phyloP scores from a whole-genome alignment of 2,113 vertebrate genomes.

The Hippocampus comes region DNA sequence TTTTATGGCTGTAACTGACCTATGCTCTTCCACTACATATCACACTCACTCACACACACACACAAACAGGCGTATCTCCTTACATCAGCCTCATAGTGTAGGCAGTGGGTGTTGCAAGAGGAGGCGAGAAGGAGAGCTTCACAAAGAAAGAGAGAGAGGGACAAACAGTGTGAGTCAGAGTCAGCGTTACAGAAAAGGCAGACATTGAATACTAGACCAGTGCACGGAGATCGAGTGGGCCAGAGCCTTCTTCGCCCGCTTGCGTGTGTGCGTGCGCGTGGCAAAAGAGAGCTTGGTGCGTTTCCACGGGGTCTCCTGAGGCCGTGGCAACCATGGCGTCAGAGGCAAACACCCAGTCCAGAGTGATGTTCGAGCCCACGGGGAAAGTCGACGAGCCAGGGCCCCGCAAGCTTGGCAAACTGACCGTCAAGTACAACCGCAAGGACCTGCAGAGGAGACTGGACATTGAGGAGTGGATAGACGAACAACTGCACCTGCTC shows the following conservation, averaged over 20 bases:
- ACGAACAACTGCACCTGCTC: constrained; percentile 85
- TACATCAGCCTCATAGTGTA: constrained; percentile 68
- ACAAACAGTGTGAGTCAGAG: constrained; percentile 48
- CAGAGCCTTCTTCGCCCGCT: constrained; percentile 15
- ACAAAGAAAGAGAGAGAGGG: constrained; percentile 19
- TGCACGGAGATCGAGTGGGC: constrained; percentile 19
- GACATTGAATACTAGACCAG: constrained; percentile 40
- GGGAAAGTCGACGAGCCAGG: constrained; percentile 76
- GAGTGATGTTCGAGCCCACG: constrained; percentile 82
- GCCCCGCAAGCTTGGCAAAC: constrained; percentile 82
- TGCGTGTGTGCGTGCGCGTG: constrained; percentile 27
- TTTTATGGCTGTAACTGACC: constrained; percentile 68
- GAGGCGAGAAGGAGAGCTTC: constrained; percentile 55
- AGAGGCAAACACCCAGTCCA: constrained; percentile 75
- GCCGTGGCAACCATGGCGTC: constrained; percentile 79
- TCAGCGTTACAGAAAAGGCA: constrained; percentile 33
- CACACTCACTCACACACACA: constrained; percentile 45
- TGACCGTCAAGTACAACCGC: constrained; percentile 93
- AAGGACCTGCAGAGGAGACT: constrained; percentile 91
- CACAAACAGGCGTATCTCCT: constrained; percentile 64
- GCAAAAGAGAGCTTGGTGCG: constrained; percentile 33
- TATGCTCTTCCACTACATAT: constrained; percentile 48
- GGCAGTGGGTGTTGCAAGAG: constrained; percentile 63
- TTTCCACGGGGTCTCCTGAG: constrained; percentile 63
- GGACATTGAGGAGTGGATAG: constrained; percentile 94